Evolutionary conservation across 2,888 invertebrate genomes (phyloP).

Genomic region (Drosophila borealis): DNA sequence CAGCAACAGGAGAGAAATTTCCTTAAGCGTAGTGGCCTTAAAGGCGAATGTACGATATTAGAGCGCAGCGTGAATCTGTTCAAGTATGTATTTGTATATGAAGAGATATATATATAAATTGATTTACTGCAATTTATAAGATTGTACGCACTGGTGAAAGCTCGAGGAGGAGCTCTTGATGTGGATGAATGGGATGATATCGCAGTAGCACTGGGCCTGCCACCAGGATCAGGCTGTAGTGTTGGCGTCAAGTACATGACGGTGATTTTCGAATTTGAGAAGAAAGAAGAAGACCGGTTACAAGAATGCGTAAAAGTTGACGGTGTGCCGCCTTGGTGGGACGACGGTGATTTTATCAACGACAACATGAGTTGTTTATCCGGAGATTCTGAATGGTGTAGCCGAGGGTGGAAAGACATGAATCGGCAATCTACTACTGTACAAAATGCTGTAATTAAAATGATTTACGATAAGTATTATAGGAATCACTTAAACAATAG

Average conservation of each 20-base stretch:
- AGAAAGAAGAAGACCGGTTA: constrained; percentile 28
- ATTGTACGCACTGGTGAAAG: constrained; percentile 33
- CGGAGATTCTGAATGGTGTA: neutral
- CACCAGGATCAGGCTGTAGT: constrained; percentile 20
- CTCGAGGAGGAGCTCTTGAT: constrained; percentile 36
- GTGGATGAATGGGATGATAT: constrained; percentile 48
- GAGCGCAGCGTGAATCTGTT: constrained; percentile 31
- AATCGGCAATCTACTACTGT: constrained; percentile 3
- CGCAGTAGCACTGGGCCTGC: constrained; percentile 32
- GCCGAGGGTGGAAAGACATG: neutral
- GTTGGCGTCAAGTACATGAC: constrained; percentile 39
- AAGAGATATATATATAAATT: neutral
- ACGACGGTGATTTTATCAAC: constrained; percentile 37
- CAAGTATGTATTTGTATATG: constrained; percentile 24
- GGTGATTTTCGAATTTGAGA: constrained; percentile 34
- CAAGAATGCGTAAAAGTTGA: constrained; percentile 6
- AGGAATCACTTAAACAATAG: constrained; percentile 15
- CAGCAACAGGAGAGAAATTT: constrained; percentile 47
- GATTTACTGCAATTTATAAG: constrained; percentile 1
- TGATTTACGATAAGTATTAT: constrained; percentile 49
- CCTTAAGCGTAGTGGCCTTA: constrained; percentile 24
- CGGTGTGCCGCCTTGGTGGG: constrained; percentile 45
- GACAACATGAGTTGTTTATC: neutral
- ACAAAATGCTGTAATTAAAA: constrained; percentile 33
- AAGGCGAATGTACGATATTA: constrained; percentile 19